phyloP scores from a whole-genome alignment of 2,888 invertebrate genomes.

The Pseudococcus longispinus region DNA sequence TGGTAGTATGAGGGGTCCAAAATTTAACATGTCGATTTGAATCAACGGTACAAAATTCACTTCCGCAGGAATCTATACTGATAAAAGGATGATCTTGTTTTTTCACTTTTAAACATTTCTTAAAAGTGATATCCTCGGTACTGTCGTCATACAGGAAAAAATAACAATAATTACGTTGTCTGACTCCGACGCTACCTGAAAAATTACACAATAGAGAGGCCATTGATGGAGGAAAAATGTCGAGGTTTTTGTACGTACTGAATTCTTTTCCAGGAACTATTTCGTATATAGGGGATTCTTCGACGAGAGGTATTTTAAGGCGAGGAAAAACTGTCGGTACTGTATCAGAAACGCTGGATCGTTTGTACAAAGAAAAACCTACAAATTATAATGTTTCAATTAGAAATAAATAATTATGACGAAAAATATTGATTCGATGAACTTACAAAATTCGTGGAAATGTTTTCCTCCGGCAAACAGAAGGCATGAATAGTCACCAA shows the following conservation, averaged over 20 bases:
- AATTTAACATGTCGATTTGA: conserved; percentile 11
- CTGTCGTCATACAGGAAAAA: background rate
- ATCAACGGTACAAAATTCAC: conserved; percentile 44
- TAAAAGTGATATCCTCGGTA: background rate
- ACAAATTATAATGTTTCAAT: conserved; percentile 11
- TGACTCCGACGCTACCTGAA: conserved; percentile 36
- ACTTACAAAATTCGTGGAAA: conserved; percentile 47
- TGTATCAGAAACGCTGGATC: background rate
- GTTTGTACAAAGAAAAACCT: conserved; percentile 4
- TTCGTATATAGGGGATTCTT: conserved; percentile 13
- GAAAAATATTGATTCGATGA: background rate
- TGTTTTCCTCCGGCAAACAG: conserved; percentile 42
- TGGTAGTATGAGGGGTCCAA: background rate
- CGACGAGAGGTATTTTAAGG: background rate
- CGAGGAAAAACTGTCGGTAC: background rate
- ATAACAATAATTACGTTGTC: conserved; percentile 47
- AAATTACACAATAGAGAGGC: background rate
- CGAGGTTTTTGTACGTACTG: background rate
- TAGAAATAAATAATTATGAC: background rate
- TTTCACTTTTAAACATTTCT: conserved; percentile 11
- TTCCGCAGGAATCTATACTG: background rate
- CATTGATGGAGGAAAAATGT: too few relatives aligned
- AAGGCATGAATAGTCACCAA: background rate
- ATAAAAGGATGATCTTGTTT: conserved; percentile 34
- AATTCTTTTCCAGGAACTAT: background rate